phyloP scores from a whole-genome alignment of 2,113 vertebrate species.

The Stigmatopora argus region DNA sequence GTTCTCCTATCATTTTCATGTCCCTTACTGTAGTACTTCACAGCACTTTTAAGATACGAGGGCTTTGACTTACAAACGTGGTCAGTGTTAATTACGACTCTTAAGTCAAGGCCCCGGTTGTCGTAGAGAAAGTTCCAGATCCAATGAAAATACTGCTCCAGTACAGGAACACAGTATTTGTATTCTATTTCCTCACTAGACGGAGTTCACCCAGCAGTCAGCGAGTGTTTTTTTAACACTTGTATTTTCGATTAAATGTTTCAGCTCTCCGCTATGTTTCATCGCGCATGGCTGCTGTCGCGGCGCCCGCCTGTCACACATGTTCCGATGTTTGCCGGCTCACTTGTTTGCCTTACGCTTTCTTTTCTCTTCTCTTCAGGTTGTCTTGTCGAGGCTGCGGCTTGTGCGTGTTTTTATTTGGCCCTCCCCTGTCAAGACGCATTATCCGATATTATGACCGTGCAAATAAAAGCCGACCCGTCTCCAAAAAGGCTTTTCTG shows the following conservation, averaged over 20 bases:
- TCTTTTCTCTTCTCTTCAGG: constrained; percentile 17
- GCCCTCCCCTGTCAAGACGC: constrained; percentile 26
- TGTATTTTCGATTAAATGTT: background rate
- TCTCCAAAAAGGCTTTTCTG: constrained; percentile 49
- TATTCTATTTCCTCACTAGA: background rate
- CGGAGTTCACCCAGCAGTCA: background rate
- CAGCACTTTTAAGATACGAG: too few relatives aligned
- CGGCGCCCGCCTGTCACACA: background rate
- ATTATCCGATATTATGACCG: constrained; percentile 37
- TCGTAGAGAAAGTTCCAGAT: background rate
- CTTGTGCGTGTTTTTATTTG: background rate
- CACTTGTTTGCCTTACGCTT: background rate
- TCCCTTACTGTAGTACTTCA: too few relatives aligned
- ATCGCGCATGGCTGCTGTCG: background rate
- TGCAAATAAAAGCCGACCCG: constrained; percentile 52
- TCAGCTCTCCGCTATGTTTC: background rate
- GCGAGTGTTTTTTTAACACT: background rate
- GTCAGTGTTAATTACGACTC: too few relatives aligned
- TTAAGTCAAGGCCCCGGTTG: too few relatives aligned
- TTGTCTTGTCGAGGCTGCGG: constrained; percentile 1
- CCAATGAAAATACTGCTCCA: background rate
- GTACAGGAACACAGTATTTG: background rate
- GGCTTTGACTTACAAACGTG: too few relatives aligned
- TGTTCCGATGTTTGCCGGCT: background rate
- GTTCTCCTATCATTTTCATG: too few relatives aligned